Percentiles rank a stretch among this genome's conserved stretches.
phyloP scores from a whole-genome alignment of 2,113 vertebrate species.

The Gavia stellata region DNA sequence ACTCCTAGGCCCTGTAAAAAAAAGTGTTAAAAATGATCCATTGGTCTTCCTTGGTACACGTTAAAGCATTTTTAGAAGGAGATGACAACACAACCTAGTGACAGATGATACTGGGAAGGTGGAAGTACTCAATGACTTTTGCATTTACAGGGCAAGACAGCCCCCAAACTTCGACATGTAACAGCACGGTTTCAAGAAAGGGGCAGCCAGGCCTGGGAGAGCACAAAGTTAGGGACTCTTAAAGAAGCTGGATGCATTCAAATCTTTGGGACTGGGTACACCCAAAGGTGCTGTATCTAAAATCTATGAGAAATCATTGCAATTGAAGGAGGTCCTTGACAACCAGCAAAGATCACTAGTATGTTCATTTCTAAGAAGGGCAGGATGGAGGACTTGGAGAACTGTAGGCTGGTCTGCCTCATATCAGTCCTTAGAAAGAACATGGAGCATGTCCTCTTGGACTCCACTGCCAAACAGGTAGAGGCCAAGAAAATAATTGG shows the following conservation, averaged over 20 bases:
- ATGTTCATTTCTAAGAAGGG: background rate
- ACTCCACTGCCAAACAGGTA: background rate
- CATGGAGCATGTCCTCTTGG: background rate
- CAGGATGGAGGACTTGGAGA: background rate
- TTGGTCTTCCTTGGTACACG: background rate
- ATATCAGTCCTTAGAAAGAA: background rate
- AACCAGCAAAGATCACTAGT: background rate
- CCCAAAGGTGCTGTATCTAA: background rate
- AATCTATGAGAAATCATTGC: background rate
- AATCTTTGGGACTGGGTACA: background rate
- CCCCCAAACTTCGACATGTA: background rate
- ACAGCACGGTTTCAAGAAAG: background rate
- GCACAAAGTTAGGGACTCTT: background rate
- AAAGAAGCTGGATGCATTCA: background rate
- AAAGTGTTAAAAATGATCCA: background rate
- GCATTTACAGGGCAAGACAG: background rate
- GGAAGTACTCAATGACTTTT: background rate
- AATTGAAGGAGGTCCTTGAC: background rate
- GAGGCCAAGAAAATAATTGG: background rate
- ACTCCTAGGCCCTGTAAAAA: background rate
- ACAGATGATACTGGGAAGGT: background rate
- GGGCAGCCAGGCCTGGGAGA: background rate
- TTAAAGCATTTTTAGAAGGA: background rate
- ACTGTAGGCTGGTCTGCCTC: background rate
- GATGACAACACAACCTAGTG: background rate